Conservation (phyloP, 23 tunicate species). For the Clavelina lepadiformis region DNA sequence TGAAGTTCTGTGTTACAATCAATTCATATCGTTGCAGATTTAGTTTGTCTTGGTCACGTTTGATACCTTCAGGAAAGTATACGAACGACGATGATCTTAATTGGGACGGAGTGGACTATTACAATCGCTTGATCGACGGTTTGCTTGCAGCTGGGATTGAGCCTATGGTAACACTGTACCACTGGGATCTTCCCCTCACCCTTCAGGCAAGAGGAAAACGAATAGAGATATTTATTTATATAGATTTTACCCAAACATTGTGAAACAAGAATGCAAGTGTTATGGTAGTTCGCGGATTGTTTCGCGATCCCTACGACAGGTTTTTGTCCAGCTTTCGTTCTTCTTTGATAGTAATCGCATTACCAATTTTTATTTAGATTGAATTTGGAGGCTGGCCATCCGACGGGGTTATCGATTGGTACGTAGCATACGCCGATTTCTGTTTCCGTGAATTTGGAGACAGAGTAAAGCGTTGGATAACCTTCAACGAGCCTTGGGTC, state of each 20-base stretch:
- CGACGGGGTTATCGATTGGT: constrained; percentile 6
- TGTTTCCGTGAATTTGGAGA: constrained; percentile 6
- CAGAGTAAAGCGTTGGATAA: constrained; percentile 14
- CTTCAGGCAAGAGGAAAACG: constrained; percentile 51
- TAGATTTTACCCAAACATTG: no score
- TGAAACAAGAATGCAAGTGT: no score
- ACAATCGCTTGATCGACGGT: constrained; percentile 51
- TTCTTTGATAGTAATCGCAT: neutral
- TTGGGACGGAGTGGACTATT: constrained; percentile 64
- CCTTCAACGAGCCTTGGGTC: constrained; percentile 24
- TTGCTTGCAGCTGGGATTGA: constrained; percentile 57
- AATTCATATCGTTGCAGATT: constrained; percentile 28
- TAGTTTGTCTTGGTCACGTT: constrained; percentile 79
- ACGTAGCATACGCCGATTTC: constrained; percentile 4
- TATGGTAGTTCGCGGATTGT: no score
- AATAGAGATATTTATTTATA: no score
- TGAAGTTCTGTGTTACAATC: no score
- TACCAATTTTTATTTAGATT: neutral
- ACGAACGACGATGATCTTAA: constrained; percentile 22
- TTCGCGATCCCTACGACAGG: no score
- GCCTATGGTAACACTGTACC: constrained; percentile 89
- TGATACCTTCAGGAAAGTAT: constrained; percentile 62
- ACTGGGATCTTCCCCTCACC: constrained; percentile 79
- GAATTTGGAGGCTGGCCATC: constrained; percentile 15
- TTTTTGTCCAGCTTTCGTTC: no score